phyloP scores from a whole-genome alignment of 2,888 invertebrate species.

The Philopedon plagiatum region DNA sequence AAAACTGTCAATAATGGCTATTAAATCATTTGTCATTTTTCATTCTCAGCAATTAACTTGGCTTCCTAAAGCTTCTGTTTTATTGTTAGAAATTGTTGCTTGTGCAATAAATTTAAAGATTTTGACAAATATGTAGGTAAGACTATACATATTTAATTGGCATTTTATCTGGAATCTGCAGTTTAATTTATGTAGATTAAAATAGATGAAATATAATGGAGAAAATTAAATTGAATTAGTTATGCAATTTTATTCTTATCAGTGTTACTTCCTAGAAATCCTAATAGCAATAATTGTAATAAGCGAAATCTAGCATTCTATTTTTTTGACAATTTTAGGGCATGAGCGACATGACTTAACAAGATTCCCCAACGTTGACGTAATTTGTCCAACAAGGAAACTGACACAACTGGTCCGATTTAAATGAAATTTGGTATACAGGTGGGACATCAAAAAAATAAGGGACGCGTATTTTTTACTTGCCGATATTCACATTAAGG shows the following conservation, averaged over 20 bases:
- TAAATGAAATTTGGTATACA: too few relatives aligned
- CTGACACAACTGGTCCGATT: too few relatives aligned
- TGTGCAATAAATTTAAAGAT: slow-evolving; percentile 33
- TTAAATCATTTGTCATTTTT: slow-evolving; percentile 46
- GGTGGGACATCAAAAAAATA: too few relatives aligned
- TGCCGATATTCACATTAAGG: too few relatives aligned
- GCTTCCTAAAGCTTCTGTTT: slow-evolving; percentile 35
- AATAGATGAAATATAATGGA: slow-evolving; percentile 4
- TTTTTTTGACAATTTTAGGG: too few relatives aligned
- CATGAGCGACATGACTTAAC: too few relatives aligned
- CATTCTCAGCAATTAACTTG: slow-evolving; percentile 33
- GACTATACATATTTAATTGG: slow-evolving; percentile 22
- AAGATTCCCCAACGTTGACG: too few relatives aligned
- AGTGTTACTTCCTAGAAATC: not conserved
- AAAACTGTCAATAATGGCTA: slow-evolving; percentile 19
- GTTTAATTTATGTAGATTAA: slow-evolving; percentile 31
- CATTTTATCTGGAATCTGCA: slow-evolving; percentile 3
- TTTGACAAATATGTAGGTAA: slow-evolving; percentile 38
- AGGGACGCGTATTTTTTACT: too few relatives aligned
- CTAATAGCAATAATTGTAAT: too few relatives aligned
- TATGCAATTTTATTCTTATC: not conserved
- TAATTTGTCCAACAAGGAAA: too few relatives aligned
- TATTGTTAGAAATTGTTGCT: slow-evolving; percentile 36
- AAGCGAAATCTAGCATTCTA: too few relatives aligned
- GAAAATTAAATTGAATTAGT: slow-evolving; percentile 3